Evolutionary conservation across 37 sponge, comb jelly and placozoan species (phyloP), one percentile per base, ranked within the genome.

Genomic region (Lycopodina hypogea): DNA sequence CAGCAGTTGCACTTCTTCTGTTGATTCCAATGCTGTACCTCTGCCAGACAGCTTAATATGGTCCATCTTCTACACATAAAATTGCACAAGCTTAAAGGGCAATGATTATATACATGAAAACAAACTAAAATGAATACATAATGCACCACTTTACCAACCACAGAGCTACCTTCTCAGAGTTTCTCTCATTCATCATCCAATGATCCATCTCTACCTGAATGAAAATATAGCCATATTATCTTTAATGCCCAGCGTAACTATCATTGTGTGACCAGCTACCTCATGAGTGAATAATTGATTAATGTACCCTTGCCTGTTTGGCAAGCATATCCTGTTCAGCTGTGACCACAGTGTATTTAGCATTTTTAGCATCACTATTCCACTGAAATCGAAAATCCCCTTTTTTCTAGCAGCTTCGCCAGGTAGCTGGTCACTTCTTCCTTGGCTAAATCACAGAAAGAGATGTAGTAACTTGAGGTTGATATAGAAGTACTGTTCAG

Each of bases 1-100:
- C 0, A 85, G 71, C 41, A 90, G 71, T 15, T 75, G 63, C 14
- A 69, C 34, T 71, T 86, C 64, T 42, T 86, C 88, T 3, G 91
- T 86, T 19, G 83, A 76, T 28, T 45, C 82, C 63, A 90, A 90
- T 19, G 82, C 19, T 14, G 60, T 69, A 0, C 72, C 65, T 36
- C 48, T 29, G 34, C 82, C 78, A 26, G 53, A 42, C 17, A 52
- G 68, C 48, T 65, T 45, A 79, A 72, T 79, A 21, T 86, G 59
- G 7, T 56, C 28, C 17, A 58, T 21, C 60, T 29, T 67, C 39
- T 34, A 42, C 1, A 62, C 41, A 61, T 36, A 33, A 41, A 79
- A 78, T 33, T 56, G 57, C 18, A 73, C 29, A 26, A 85, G 42
- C 85, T 78, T 35, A 8, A 15, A 30, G 41, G 51, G 33, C 14